Base-by-base conservation (phyloP, 2,797 vertebrate species). In the Limosa lapponica region DNA sequence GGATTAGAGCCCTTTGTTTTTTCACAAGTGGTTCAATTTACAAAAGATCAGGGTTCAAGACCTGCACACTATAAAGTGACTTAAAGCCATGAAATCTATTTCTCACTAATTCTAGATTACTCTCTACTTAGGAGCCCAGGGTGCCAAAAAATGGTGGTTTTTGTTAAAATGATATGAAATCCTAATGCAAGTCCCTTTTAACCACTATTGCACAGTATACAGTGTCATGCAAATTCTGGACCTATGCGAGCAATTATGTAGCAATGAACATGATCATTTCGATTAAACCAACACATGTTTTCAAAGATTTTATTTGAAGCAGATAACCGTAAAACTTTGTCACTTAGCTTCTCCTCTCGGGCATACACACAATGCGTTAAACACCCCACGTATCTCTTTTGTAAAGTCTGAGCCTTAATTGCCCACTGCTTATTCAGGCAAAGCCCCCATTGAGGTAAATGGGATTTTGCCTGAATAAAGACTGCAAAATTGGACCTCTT, bases 21-120 rank as follows among this genome's bases (percentile, higher is more conserved):
- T 96, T 94, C 96, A 96, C 94, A 96, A 96, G 96, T 96, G 96
- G 94, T 95, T 96, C 96, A 94, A 96, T 96, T 96, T 97, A 96
- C 96, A 94, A 97, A 97, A 96, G 96, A 96, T 97, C 96, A 97
- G 95, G 95, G 96, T 96, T 97, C 96, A 96, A 85, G 96, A 96
- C 95, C 96, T 94, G 81, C 95, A 93, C 93, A 96, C 95, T 96
- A 96, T 97, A 96, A 96, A 96, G 96, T 97, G 96, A 96, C 96
- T 97, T 97, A 96, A 96, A 97, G 96, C 96, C 96, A 97, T 97
- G 96, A 97, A 97, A 97, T 97, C 96, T 96, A 95, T 96, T 96
- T 97, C 96, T 96, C 96, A 96, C 96, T 97, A 96, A 96, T 96
- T 97, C 96, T 97, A 97, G 94, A 97, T 96, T 97, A 97, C 95